Percentiles rank a stretch among this genome's conserved stretches.
phyloP scores from a whole-genome alignment of 1,140 invertebrate species.

The Brachionus asplanchnoidis region DNA sequence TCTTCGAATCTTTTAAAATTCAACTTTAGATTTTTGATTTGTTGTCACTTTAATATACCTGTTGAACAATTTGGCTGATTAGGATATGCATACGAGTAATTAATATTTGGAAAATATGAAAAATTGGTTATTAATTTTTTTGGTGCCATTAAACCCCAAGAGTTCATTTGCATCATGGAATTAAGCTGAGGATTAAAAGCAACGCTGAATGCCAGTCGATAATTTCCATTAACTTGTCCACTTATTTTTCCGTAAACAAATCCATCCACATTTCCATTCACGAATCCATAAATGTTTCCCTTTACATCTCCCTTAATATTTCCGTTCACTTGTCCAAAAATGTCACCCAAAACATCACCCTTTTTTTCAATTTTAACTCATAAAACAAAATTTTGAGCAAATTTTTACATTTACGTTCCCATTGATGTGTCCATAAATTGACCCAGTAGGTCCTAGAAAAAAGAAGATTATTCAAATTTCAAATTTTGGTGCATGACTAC shows the following conservation, averaged over 20 bases:
- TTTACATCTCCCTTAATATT: neutral
- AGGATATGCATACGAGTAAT: neutral
- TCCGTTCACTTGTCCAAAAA: neutral
- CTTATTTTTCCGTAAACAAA: neutral
- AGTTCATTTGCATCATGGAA: neutral
- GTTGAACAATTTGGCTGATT: neutral
- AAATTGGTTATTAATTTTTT: neutral
- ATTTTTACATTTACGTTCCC: neutral
- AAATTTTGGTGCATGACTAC: neutral
- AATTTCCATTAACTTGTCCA: neutral
- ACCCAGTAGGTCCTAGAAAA: neutral
- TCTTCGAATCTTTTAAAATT: neutral
- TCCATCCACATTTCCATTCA: neutral
- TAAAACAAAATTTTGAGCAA: neutral
- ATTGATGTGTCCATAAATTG: neutral
- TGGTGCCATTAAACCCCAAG: neutral
- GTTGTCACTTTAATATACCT: neutral
- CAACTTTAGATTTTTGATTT: too few species aligned
- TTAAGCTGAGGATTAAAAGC: neutral
- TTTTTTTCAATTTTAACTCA: neutral
- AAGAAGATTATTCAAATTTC: neutral
- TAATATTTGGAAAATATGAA: neutral
- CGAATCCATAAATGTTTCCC: neutral
- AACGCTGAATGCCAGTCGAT: neutral
- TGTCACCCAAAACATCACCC: neutral